phyloP scores from a whole-genome alignment of 2,888 invertebrate genomes.

The Ariolimax columbianus region DNA sequence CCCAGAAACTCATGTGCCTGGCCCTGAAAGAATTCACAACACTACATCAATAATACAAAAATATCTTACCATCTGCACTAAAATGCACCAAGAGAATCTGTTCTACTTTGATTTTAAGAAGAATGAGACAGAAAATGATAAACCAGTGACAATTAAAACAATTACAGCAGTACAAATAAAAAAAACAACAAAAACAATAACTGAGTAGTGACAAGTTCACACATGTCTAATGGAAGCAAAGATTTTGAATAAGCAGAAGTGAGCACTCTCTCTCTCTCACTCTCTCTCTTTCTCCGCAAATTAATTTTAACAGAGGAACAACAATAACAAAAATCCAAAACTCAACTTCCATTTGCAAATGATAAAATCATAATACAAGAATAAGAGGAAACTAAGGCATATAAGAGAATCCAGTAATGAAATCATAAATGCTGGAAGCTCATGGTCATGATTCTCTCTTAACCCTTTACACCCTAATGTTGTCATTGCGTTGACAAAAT shows the following conservation, averaged over 20 bases:
- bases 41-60: slow-evolving; percentile 39
- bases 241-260: not conserved
- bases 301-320: not conserved
- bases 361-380: not conserved
- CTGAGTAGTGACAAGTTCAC: not conserved
- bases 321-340: not conserved
- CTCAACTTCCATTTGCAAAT: not conserved
- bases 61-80: slow-evolving; percentile 21
- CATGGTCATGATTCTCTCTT: not conserved
- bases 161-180: not conserved
- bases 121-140: not conserved
- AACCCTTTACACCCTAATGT: too few relatives aligned
- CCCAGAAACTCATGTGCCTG: slow-evolving; percentile 43
- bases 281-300: not conserved
- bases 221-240: not conserved
- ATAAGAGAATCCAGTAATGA: not conserved
- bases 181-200: slow-evolving; percentile 1
- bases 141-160: slow-evolving; percentile 18
- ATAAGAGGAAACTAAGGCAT: not conserved
- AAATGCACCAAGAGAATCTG: slow-evolving; percentile 28
- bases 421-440: not conserved
- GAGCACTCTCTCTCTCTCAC: not conserved
- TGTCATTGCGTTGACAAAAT: too few relatives aligned
- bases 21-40: slow-evolving; percentile 50
- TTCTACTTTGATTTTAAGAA: slow-evolving; percentile 10